Conservation (phyloP, 2,113 vertebrate genomes). For the Argyrosomus japonicus region DNA sequence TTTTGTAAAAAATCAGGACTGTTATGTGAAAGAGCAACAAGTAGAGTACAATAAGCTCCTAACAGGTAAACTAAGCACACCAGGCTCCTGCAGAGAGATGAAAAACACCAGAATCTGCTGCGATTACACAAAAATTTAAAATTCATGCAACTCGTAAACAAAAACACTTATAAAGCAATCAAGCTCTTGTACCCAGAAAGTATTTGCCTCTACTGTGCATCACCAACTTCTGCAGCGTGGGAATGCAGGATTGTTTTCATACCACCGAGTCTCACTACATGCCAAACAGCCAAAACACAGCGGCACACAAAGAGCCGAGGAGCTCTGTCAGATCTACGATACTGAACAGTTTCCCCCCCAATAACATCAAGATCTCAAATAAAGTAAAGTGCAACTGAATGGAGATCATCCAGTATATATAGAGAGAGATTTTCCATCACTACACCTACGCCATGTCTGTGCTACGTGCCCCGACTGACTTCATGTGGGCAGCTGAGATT, state of each 20-base stretch:
- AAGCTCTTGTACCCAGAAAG: not conserved
- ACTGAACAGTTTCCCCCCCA: not conserved
- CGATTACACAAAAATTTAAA: not conserved
- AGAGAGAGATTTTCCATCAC: conserved; percentile 22
- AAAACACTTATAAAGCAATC: not conserved
- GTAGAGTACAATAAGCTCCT: not conserved
- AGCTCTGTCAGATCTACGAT: not conserved
- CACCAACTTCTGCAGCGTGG: conserved; percentile 1
- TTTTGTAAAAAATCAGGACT: too few species aligned
- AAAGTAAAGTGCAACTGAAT: conserved; percentile 24
- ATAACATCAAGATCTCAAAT: conserved; percentile 10
- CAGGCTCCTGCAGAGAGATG: not conserved
- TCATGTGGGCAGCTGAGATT: conserved; percentile 48
- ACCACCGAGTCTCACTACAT: conserved; percentile 7
- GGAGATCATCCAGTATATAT: not conserved
- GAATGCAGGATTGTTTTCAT: conserved; percentile 60
- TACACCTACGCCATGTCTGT: conserved; percentile 57
- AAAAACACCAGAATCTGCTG: not conserved
- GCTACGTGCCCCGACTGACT: conserved; percentile 36
- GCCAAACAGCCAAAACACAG: conserved; percentile 48
- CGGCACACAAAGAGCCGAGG: conserved; percentile 5
- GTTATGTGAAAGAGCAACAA: not conserved
- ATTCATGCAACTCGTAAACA: not conserved
- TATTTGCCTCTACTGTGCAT: not conserved
- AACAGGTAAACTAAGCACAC: not conserved